Evolutionary conservation across 2,113 vertebrate genomes (phyloP).

Genomic region (Daboia siamensis): DNA sequence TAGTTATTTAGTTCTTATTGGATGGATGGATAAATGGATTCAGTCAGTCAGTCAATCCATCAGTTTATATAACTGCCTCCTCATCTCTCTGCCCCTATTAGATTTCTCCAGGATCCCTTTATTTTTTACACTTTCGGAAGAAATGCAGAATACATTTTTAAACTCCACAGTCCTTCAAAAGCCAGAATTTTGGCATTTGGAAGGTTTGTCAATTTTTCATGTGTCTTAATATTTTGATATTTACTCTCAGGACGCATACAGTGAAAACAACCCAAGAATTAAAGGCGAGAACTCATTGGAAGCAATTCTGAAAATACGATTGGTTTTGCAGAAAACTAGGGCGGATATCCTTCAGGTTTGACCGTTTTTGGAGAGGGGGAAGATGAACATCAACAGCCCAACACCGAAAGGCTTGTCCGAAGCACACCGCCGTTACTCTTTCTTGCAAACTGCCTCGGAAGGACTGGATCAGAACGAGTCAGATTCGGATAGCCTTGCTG

Average conservation of each 20-base stretch:
- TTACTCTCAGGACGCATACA: background rate
- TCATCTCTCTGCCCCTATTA: background rate
- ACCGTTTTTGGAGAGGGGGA: background rate
- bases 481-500: constrained; percentile 63
- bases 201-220: background rate
- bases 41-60: background rate
- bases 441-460: constrained; percentile 24
- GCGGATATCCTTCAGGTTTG: background rate
- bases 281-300: background rate
- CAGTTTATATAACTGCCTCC: background rate
- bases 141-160: background rate
- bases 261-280: background rate
- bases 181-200: background rate
- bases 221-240: background rate
- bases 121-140: background rate
- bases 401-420: constrained; percentile 18
- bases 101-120: background rate
- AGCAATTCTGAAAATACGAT: background rate
- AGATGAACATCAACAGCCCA: constrained; percentile 10
- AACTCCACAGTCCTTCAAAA: background rate
- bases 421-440: constrained; percentile 4
- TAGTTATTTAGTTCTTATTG: background rate
- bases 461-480: constrained; percentile 41
- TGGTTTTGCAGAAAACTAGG: background rate
- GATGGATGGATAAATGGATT: background rate